Evolutionary conservation across 2,113 vertebrate species (phyloP).

Genomic region (Mustelus asterias): DNA sequence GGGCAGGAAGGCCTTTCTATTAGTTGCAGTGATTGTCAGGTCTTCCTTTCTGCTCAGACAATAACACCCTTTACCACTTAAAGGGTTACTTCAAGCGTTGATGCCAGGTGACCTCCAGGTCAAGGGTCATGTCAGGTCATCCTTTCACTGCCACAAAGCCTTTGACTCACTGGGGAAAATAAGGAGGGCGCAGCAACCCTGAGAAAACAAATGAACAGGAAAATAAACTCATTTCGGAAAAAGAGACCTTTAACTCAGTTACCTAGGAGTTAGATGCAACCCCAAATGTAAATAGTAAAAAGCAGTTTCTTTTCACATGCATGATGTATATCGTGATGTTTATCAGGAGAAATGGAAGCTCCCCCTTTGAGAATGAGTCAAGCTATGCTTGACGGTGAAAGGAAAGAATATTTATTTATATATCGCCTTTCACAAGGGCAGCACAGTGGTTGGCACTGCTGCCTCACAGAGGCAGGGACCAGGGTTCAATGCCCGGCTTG

Average conservation of each 20-base stretch:
- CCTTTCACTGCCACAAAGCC: neutral
- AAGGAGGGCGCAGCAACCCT: neutral
- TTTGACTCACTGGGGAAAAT: conserved; percentile 1
- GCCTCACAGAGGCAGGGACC: too few relatives aligned
- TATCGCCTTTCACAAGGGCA: neutral
- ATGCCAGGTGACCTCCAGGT: conserved; percentile 16
- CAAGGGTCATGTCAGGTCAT: conserved; percentile 8
- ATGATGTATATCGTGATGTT: neutral
- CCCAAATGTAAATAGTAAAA: neutral
- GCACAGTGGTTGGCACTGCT: too few relatives aligned
- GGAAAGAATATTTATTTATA: neutral
- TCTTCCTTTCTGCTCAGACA: neutral
- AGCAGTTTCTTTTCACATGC: neutral
- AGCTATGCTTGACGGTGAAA: neutral
- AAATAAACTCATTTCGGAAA: neutral
- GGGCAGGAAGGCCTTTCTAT: neutral
- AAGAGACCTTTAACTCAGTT: neutral
- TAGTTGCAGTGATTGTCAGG: neutral
- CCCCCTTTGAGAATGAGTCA: neutral
- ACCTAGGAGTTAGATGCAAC: neutral
- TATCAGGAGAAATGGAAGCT: neutral
- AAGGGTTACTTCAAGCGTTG: conserved; percentile 11
- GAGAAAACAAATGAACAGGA: neutral
- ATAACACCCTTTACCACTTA: neutral
- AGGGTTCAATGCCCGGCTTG: too few relatives aligned